Percentiles rank a stretch among this genome's conserved stretches.
Evolutionary conservation across 2,888 invertebrate species (phyloP).

Genomic region (Eupithecia pulchellata): DNA sequence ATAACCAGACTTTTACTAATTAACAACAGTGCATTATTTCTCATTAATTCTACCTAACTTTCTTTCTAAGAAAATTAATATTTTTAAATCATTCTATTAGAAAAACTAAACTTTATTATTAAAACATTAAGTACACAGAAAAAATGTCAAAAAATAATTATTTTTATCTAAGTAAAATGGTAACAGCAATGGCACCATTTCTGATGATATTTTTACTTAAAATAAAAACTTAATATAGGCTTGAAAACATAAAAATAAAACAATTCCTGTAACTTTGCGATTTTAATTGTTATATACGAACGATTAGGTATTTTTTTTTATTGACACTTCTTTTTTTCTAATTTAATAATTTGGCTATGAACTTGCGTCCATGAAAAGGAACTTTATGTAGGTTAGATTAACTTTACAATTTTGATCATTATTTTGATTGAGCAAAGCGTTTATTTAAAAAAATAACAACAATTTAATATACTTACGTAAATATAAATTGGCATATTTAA

Average conservation of each 20-base stretch:
- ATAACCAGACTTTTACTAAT: slow-evolving; percentile 20
- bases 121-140: slow-evolving; percentile 50
- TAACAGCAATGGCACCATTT: slow-evolving; percentile 80
- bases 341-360: slow-evolving; percentile 23
- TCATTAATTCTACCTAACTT: background rate
- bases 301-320: too few relatives aligned
- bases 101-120: slow-evolving; percentile 45
- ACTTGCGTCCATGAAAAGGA: slow-evolving; percentile 22
- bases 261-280: background rate
- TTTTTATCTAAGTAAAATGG: slow-evolving; percentile 65
- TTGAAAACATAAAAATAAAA: background rate
- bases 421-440: slow-evolving; percentile 42
- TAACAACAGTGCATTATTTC: slow-evolving; percentile 10
- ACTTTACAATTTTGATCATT: slow-evolving; percentile 37
- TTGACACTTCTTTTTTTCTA: background rate
- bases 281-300: background rate
- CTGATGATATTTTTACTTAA: slow-evolving; percentile 42
- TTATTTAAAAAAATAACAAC: slow-evolving; percentile 29
- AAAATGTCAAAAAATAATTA: slow-evolving; percentile 59
- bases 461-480: slow-evolving; percentile 9
- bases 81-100: slow-evolving; percentile 34
- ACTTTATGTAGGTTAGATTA: slow-evolving; percentile 32
- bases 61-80: slow-evolving; percentile 27
- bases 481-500: background rate
- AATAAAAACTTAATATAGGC: slow-evolving; percentile 13